phyloP scores from a whole-genome alignment of 2,113 vertebrate genomes.

The Gobio gobio region DNA sequence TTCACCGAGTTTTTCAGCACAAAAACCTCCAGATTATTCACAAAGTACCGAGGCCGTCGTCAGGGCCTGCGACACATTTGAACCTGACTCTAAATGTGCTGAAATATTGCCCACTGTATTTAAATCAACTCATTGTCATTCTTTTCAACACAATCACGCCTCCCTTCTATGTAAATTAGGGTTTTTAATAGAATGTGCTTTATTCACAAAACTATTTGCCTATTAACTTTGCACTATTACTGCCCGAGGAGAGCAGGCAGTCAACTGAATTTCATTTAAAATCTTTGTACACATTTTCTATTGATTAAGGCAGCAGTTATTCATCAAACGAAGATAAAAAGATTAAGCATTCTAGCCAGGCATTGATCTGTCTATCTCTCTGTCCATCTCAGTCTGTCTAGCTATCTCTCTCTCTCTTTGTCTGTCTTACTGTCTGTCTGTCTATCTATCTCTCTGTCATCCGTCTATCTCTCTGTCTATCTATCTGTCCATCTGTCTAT shows the following conservation, averaged over 20 bases:
- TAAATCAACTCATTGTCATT: slow-evolving; percentile 25
- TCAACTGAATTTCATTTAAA: not conserved
- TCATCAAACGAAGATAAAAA: not conserved
- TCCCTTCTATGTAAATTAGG: slow-evolving; percentile 14
- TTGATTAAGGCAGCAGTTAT: not conserved
- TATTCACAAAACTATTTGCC: slow-evolving; percentile 10
- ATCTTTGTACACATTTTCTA: slow-evolving; percentile 10
- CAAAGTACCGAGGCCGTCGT: not conserved
- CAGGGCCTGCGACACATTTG: not conserved
- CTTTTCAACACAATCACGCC: not conserved
- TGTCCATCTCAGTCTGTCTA: not conserved
- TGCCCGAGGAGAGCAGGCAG: not conserved
- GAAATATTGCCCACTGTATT: not conserved
- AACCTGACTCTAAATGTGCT: not conserved
- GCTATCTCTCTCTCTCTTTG: no score
- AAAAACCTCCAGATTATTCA: not conserved
- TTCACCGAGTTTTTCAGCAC: not conserved
- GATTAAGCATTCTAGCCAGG: not conserved
- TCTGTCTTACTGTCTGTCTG: no score
- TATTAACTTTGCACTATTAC: not conserved
- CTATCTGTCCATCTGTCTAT: no score
- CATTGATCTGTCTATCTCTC: not conserved
- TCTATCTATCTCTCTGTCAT: no score
- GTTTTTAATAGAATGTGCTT: slow-evolving; percentile 21
- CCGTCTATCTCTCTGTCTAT: no score